These are phyloP conservation scores for Lepidothrix coronata DNA, from an alignment of 2,113 vertebrate species.

Conservation along the genomic window DNA sequence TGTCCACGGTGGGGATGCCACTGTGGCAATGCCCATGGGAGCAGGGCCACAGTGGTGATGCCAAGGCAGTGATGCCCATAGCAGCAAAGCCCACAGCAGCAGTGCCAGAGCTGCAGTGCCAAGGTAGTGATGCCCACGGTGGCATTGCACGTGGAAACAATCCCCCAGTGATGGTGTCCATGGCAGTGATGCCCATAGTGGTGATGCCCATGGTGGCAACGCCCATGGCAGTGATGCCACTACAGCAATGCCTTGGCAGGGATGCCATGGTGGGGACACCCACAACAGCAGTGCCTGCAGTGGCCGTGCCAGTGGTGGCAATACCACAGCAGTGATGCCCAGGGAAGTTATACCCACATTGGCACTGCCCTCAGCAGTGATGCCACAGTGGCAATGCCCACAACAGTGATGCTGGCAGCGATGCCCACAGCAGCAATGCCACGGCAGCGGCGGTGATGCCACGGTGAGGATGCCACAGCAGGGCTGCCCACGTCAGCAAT, in stretches of 20 bases:
- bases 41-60: rapidly evolving
- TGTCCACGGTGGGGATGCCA: background rate
- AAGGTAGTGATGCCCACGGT: background rate
- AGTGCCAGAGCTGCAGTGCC: background rate
- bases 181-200: background rate
- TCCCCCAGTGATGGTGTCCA: background rate
- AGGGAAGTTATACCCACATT: background rate
- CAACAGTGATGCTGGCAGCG: background rate
- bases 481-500: background rate
- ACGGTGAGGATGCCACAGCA: rapidly evolving
- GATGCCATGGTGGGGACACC: background rate
- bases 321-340: background rate
- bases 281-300: background rate
- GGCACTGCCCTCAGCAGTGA: background rate
- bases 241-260: background rate
- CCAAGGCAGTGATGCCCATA: background rate
- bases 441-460: background rate
- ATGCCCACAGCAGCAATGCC: background rate
- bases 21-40: background rate
- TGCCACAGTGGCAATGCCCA: background rate
- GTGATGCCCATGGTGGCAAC: background rate
- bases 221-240: background rate
- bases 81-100: background rate
- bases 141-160: background rate
- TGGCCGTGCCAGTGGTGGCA: background rate